These are phyloP conservation scores for Prunella himalayana DNA, from an alignment of 2,113 vertebrate species.

Conservation along the genomic window DNA sequence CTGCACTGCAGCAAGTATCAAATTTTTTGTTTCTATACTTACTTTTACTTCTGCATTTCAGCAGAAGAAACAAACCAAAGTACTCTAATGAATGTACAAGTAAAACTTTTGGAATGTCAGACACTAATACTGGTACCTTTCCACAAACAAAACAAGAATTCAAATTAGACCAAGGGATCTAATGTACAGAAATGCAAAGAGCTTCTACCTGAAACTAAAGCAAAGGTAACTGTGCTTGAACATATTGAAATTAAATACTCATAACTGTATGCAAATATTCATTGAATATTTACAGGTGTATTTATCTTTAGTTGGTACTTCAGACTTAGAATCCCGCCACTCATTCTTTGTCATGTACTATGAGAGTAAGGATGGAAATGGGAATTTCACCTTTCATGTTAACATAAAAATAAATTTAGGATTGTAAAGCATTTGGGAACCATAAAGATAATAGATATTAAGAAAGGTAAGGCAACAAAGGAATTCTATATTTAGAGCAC, in stretches of 20 bases:
- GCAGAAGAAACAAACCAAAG: not conserved
- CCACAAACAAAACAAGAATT: not conserved
- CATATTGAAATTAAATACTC: not conserved
- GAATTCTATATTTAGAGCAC: not conserved
- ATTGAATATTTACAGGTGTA: not conserved
- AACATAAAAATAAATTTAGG: not conserved
- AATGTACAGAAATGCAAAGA: not conserved
- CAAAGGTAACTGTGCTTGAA: not conserved
- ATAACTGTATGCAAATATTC: not conserved
- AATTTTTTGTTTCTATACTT: not conserved
- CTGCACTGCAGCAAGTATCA: not conserved
- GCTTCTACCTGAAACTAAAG: not conserved
- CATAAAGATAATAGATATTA: not conserved
- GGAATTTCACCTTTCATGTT: not conserved
- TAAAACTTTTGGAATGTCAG: not conserved
- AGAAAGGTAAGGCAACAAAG: not conserved
- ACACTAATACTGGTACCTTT: not conserved
- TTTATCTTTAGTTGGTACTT: not conserved
- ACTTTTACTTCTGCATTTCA: not conserved
- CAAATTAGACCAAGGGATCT: not conserved
- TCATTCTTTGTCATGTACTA: not conserved
- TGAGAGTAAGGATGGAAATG: not conserved
- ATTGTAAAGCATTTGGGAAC: not conserved
- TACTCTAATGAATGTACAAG: not conserved
- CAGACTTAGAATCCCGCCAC: not conserved